Percentiles rank a stretch among this genome's conserved stretches.
phyloP scores from a whole-genome alignment of 2,113 vertebrate genomes.

The Emydura subglobosa region DNA sequence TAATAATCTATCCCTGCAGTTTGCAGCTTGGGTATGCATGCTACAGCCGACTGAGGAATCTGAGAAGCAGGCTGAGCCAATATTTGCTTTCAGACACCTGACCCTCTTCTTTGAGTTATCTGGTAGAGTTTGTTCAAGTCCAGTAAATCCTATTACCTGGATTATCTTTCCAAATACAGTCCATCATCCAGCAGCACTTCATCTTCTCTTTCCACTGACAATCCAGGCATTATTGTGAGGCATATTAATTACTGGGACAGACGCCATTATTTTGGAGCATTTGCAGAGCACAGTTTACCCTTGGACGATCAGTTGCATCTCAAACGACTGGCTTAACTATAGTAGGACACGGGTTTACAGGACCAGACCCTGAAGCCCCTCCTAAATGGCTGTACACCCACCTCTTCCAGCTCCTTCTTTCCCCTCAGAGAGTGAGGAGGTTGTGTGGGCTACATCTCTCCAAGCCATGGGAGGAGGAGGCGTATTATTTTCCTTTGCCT shows the following conservation, averaged over 20 bases:
- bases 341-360: not conserved
- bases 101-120: fast-evolving
- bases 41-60: not conserved
- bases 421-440: not conserved
- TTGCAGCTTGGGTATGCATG: not conserved
- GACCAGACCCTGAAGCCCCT: not conserved
- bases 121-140: not conserved
- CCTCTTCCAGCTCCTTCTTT: fast-evolving
- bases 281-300: not conserved
- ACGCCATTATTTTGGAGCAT: not conserved
- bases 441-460: not conserved
- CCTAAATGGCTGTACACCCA: fast-evolving
- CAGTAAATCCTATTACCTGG: not conserved
- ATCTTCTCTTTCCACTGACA: not conserved
- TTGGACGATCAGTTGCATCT: fast-evolving
- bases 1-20: not conserved
- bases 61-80: not conserved
- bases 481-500: not conserved
- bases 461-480: fast-evolving
- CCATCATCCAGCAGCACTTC: not conserved
- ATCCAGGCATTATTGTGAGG: not conserved
- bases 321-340: not conserved
- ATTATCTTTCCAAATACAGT: not conserved
- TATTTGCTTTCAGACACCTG: not conserved
- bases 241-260: not conserved